Percentiles rank a stretch among this genome's conserved stretches.
These are phyloP conservation scores for Bovichtus variegatus DNA, from an alignment of 2,797 vertebrate genomes.

Conservation along the genomic window DNA sequence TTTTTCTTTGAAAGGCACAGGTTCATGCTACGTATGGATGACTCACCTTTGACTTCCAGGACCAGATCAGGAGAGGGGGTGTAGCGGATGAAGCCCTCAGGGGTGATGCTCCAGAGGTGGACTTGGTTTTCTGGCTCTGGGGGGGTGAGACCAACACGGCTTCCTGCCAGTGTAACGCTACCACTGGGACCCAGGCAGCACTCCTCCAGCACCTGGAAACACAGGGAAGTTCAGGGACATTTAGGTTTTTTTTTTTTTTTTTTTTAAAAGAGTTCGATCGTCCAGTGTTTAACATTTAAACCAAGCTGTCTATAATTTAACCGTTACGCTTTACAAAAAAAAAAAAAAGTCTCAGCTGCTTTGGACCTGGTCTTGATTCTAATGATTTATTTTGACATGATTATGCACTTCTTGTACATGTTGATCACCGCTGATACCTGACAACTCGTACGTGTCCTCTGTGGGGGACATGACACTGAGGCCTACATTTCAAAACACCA, in stretches of 20 bases:
- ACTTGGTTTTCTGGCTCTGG: conserved; percentile 80
- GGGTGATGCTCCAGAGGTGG: conserved; percentile 91
- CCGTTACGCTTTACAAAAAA: too few species aligned
- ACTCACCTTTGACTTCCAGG: conserved; percentile 95
- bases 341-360: too few species aligned
- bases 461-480: too few species aligned
- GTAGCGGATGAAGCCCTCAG: conserved; percentile 90
- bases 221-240: background rate
- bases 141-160: conserved; percentile 88
- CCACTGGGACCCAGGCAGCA: conserved; percentile 89
- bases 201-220: conserved; percentile 90
- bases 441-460: too few species aligned
- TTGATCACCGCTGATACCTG: background rate
- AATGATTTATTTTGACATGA: background rate
- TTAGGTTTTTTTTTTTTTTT: background rate
- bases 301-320: background rate
- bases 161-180: conserved; percentile 89
- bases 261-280: too few species aligned
- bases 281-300: background rate
- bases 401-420: background rate
- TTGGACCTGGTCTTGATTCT: background rate
- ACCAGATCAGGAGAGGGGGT: conserved; percentile 86
- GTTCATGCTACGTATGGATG: background rate
- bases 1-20: background rate
- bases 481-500: too few species aligned